A percentile compares a stretch with the other conserved stretches of the same genome.
Conservation (phyloP, 2,888 invertebrate species). For the Cacoxenus indagator region DNA sequence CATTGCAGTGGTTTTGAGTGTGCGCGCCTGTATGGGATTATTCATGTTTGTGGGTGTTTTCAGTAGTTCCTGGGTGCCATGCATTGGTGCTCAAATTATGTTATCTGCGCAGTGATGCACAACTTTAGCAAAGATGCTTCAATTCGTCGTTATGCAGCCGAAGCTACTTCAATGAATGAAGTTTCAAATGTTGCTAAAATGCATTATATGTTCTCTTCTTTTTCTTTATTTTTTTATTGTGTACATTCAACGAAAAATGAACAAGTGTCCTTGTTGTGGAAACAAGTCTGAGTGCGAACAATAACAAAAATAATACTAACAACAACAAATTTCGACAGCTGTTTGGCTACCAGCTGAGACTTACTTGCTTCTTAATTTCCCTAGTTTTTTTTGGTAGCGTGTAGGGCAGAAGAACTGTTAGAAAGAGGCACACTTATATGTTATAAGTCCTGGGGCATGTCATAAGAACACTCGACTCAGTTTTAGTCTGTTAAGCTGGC, state of each 20-base stretch:
- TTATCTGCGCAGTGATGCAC: constrained; percentile 7
- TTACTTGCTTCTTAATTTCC: background rate
- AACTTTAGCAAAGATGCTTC: constrained; percentile 7
- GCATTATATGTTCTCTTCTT: background rate
- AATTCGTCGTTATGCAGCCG: background rate
- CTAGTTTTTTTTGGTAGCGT: background rate
- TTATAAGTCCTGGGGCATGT: constrained; percentile 8
- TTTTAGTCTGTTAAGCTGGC: constrained; percentile 3
- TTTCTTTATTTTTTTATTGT: background rate
- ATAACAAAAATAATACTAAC: background rate
- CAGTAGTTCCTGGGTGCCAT: background rate
- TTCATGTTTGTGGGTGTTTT: background rate
- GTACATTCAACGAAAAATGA: constrained; percentile 2
- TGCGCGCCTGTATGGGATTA: background rate
- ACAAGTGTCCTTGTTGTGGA: constrained; percentile 16
- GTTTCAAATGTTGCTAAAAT: constrained; percentile 12
- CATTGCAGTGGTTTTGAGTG: background rate
- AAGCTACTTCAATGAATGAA: constrained; percentile 6
- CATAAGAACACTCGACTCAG: background rate
- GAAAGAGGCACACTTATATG: constrained; percentile 7
- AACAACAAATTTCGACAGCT: constrained; percentile 4
- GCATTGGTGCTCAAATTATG: background rate
- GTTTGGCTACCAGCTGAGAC: background rate
- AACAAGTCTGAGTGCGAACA: background rate
- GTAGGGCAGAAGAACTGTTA: background rate